Evolutionary conservation across 2,888 invertebrate species (phyloP), one percentile per base, ranked within the genome.

Genomic region (Troglohyphantes excavatus): DNA sequence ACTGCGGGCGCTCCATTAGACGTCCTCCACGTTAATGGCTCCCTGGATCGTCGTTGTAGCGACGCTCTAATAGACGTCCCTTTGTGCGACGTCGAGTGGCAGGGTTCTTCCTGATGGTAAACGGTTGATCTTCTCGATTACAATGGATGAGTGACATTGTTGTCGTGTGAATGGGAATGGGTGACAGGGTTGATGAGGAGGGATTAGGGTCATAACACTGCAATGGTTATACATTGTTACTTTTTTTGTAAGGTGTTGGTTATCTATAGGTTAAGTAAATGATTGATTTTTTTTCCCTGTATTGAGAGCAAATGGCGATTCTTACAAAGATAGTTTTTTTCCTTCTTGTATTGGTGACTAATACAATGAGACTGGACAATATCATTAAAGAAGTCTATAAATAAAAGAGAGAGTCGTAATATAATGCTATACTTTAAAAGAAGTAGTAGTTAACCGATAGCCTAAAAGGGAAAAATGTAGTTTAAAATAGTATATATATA

Each of bases 121-220:
- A 53, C 27, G 73, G 73, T 65, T 27, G 46, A 73, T 73, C 53
- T 73, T 73, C 3, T 26, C n/a, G 27, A 17, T 73, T 73, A 73
- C 73, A 73, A 73, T 53, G 70, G 17, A 70, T 19, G 46, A 46
- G 73, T 13, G 27, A n/a, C 26, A 53, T 46, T 46, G 17, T 73
- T 46, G 46, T 27, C 0, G 65, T 0, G 17, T 0, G 17, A n/a
- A 65, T 27, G 19, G n/a, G n/a, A 17, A 6, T 33, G 19, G n/a
- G 33, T 46, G 46, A 17, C 46, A 17, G 2, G 46, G 46, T 46
- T 9, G 46, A 46, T 46, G 9, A 17, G 46, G 17, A 13, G 11
- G 17, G 9, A 46, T 46, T 7, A 13, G 46, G 9, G 13, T 46
- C 46, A 33, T 33, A 33, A 33, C 33, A 33, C 46, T 13, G 9